phyloP scores from a whole-genome alignment of 2,113 vertebrate species.

The Bettongia penicillata region DNA sequence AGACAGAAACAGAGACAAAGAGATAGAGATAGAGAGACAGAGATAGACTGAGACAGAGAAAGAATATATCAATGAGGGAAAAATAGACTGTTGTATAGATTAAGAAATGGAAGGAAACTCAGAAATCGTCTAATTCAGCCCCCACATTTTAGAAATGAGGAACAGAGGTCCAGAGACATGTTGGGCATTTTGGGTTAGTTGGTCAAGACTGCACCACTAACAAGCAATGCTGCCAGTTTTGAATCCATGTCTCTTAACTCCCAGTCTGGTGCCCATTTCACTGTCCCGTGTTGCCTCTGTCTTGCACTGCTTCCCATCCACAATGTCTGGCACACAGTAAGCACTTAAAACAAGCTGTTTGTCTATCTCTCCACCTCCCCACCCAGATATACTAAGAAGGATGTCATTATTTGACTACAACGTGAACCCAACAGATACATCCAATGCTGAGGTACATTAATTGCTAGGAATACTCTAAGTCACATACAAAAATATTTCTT shows the following conservation, averaged over 20 bases:
- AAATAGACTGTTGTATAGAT: background rate
- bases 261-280: background rate
- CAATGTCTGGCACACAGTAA: background rate
- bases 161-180: background rate
- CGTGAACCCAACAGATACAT: background rate
- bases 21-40: no score
- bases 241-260: background rate
- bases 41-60: no score
- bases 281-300: background rate
- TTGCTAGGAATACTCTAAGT: background rate
- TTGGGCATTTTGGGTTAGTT: background rate
- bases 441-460: background rate
- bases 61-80: background rate
- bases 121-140: background rate
- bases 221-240: background rate
- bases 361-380: background rate
- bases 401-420: background rate
- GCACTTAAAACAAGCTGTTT: background rate
- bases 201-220: background rate
- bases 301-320: background rate
- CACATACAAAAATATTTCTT: background rate
- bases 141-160: background rate
- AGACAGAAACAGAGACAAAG: no score
- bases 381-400: background rate
- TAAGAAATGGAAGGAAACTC: background rate